Evolutionary conservation across 2,888 invertebrate species (phyloP), one percentile per base, ranked within the genome.

Genomic region (Piscicola geometra): DNA sequence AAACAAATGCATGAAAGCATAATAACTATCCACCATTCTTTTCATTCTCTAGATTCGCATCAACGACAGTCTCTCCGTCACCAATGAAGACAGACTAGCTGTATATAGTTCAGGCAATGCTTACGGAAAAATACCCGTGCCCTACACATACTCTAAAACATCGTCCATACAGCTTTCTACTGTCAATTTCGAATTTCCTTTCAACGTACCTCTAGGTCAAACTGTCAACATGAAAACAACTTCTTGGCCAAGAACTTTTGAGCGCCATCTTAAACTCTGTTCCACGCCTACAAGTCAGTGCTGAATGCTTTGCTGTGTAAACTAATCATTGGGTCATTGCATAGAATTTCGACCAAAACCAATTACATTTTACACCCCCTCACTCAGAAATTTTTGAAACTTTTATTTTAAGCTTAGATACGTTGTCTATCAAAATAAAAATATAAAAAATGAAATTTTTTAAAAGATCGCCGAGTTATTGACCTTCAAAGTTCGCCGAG

Each of bases 91-190:
- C 50, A 9, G 47, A 25, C 9, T 70, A 5, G 70, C n/a, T 21
- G 2, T 70, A 9, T 70, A 33, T 41, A 41, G 41, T 12, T 41
- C 70, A 2, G 70, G 50, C 30, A 70, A 70, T 41, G 5, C 70
- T 3, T 36, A 70, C 70, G n/a, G 15, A 5, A 70, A 70, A 47
- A 70, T 70, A 18, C 25, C 70, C 2, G 70, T 70, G 5, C 70
- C 70, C 2, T 70, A 41, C 70, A 12, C 41, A 3, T 30, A 41
- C 30, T 25, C 30, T 12, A 5, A 5, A 2, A 35, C 15, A 9
- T 70, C 70, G 2, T 36, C 36, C n/a, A 36, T 70, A 12, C 3
- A 28, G 41, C 70, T 70, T 21, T 70, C 70, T 2, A 12, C 47
- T 15, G 18, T 9, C 5, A 33, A 9, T 25, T 70, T 33, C 47